These are phyloP conservation scores for Drosophila leontia DNA, from an alignment of 1,140 invertebrate species.

Conservation along the genomic window DNA sequence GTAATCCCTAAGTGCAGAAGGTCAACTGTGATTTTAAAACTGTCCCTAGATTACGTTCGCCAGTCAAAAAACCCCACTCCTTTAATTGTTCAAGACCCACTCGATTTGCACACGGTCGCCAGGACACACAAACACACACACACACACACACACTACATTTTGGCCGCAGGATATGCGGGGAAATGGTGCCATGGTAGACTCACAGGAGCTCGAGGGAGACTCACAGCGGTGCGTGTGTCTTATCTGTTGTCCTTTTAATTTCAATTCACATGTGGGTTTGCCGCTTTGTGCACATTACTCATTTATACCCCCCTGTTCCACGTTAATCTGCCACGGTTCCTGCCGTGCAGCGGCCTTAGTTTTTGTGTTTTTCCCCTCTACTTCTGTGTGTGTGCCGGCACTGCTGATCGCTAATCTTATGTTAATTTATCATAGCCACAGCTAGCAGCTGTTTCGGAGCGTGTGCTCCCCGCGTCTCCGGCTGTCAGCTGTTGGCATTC, in stretches of 20 bases:
- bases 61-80: background rate
- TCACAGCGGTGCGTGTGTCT: conserved; percentile 58
- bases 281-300: conserved; percentile 76
- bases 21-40: conserved; percentile 14
- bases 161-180: conserved; percentile 13
- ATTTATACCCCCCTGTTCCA: conserved; percentile 40
- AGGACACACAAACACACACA: background rate
- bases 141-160: background rate
- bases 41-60: conserved; percentile 3
- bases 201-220: conserved; percentile 6
- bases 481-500: conserved; percentile 15
- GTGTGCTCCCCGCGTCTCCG: background rate
- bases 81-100: background rate
- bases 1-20: conserved; percentile 5
- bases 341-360: conserved; percentile 10
- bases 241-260: conserved; percentile 79
- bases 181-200: background rate
- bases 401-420: conserved; percentile 21
- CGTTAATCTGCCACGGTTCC: conserved; percentile 14
- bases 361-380: background rate
- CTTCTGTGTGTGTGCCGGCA: background rate
- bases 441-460: conserved; percentile 9
- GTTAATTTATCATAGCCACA: conserved; percentile 19
- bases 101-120: conserved; percentile 1
- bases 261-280: conserved; percentile 77